These are phyloP conservation scores for Megalops atlanticus DNA, from an alignment of 2,113 vertebrate genomes.

Conservation along the genomic window DNA sequence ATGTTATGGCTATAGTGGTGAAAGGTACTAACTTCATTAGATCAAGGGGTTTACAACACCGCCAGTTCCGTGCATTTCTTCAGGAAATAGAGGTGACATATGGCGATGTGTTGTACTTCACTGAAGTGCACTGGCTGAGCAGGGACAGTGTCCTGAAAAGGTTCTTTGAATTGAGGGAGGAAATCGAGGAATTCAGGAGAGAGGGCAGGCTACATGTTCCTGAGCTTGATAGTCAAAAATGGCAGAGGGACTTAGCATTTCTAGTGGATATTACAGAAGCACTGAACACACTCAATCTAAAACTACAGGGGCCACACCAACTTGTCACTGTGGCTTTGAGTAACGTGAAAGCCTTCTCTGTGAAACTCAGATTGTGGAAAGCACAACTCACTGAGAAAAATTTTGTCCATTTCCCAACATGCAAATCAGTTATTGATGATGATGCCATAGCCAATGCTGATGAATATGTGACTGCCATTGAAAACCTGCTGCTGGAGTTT, in stretches of 20 bases:
- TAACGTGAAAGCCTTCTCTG: neutral
- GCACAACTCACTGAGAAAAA: constrained; percentile 8
- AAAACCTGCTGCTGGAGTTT: too few species aligned
- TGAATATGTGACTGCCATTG: too few species aligned
- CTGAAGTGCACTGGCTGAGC: too few species aligned
- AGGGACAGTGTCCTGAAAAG: too few species aligned
- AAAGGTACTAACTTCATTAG: neutral
- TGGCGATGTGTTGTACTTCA: too few species aligned
- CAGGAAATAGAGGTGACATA: too few species aligned
- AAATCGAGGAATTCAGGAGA: constrained; percentile 6
- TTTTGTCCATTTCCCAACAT: neutral
- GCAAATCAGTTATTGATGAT: neutral
- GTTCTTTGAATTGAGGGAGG: constrained; percentile 13
- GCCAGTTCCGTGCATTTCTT: too few species aligned
- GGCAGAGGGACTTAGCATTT: too few species aligned
- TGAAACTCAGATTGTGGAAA: neutral
- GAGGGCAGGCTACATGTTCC: neutral
- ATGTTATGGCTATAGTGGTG: neutral
- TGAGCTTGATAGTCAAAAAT: too few species aligned
- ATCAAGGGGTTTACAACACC: neutral
- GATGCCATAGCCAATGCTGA: neutral
- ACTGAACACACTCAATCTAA: too few species aligned
- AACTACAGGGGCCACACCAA: too few species aligned
- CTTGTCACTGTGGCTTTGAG: constrained; percentile 8
- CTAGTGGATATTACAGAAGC: too few species aligned